Evolutionary conservation across 2,888 invertebrate species (phyloP), one percentile per base, ranked within the genome.

Genomic region (Malacosoma neustria): DNA sequence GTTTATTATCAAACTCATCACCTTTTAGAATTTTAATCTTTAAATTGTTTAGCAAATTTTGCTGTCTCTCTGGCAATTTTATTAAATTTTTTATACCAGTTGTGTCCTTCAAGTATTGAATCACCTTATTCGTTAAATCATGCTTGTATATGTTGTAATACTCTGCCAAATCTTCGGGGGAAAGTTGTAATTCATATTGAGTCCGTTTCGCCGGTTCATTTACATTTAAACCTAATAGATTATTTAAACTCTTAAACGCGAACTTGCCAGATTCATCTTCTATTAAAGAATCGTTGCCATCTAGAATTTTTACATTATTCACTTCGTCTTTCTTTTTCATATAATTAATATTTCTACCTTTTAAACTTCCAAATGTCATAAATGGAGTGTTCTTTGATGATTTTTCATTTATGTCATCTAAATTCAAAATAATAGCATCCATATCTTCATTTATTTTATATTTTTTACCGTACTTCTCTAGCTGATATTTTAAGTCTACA

Each of bases 401-500:
- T 4, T 30, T 31, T n/a, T 1, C 42, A 11, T 30, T 11, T 35
- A 44, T 42, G 29, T 62, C 45, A 0, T 55, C 40, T 4, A 57
- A 13, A 30, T 61, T 57, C 0, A 72, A 37, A n/a, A 72, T 51
- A 13, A 68, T 44, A 2, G 63, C 60, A 29, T 68, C 65, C 35
- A 67, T 36, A 11, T 68, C 46, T 7, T 64, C 46, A 32, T 45
- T 58, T 11, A 66, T 30, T 47, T 54, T 52, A 13, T 54, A 51
- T 37, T 45, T 57, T 13, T 53, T 50, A 9, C 51, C 45, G 13
- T 40, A 35, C 3, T 36, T 33, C 14, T 49, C 46, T 3, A 48
- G 36, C 11, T 43, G 9, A 32, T 36, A 6, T 34, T n/a, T 32
- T 2, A 45, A 22, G 4, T 36, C 36, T 30, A 37, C 30, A 15